Conservation (phyloP, 2,888 invertebrate species). For the Macrophya alboannulata region DNA sequence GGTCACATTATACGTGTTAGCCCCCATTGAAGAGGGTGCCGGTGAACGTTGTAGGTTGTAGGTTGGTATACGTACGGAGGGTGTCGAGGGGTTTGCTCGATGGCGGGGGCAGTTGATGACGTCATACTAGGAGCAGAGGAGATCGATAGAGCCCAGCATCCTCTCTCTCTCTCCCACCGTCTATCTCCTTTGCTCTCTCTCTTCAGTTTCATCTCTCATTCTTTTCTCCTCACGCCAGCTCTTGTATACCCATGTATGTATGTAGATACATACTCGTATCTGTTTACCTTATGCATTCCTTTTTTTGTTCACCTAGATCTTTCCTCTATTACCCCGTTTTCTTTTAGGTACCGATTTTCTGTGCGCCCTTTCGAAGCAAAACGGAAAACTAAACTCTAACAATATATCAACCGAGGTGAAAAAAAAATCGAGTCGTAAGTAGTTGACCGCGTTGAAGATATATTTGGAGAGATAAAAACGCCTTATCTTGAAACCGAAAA, state of each 20-base stretch:
- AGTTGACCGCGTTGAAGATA: background rate
- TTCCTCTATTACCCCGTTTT: background rate
- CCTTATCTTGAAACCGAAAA: background rate
- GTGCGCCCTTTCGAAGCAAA: background rate
- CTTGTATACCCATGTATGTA: background rate
- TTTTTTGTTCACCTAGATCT: background rate
- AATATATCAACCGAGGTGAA: background rate
- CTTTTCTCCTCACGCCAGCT: background rate
- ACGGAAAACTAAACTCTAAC: background rate
- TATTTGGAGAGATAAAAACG: background rate
- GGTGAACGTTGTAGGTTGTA: slow-evolving; percentile 30
- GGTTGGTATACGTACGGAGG: slow-evolving; percentile 60
- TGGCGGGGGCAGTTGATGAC: slow-evolving; percentile 70
- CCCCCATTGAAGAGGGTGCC: slow-evolving; percentile 47
- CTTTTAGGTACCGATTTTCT: background rate
- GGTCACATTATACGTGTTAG: slow-evolving; percentile 52
- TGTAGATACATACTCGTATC: background rate
- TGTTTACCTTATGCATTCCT: background rate
- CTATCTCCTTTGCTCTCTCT: slow-evolving; percentile 46
- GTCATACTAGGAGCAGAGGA: slow-evolving; percentile 71
- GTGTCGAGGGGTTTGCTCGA: slow-evolving; percentile 52
- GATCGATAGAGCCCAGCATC: slow-evolving; percentile 76
- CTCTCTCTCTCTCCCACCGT: slow-evolving; percentile 63
- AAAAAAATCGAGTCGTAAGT: background rate
- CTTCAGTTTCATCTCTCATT: slow-evolving; percentile 46